phyloP scores from a whole-genome alignment of 2,113 vertebrate genomes.

The Laticauda colubrina region DNA sequence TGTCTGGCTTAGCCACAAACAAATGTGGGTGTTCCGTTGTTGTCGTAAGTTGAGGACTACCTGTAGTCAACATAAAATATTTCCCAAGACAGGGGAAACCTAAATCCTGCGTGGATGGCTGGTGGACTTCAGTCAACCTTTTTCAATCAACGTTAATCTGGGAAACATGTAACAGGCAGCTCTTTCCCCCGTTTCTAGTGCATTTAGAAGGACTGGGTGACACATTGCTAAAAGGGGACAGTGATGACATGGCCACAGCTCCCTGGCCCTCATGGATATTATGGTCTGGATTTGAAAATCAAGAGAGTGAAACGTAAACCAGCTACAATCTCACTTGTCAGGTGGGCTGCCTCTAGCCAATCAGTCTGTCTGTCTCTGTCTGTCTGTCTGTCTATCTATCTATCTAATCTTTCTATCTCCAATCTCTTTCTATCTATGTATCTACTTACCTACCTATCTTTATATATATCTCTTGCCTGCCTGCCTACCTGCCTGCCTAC shows the following conservation, averaged over 20 bases:
- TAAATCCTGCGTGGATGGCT: neutral
- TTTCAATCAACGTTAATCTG: neutral
- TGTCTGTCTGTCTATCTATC: no score
- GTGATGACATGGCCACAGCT: neutral
- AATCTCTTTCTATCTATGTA: no score
- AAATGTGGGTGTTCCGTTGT: no score
- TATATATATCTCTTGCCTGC: no score
- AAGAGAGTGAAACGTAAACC: neutral
- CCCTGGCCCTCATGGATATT: neutral
- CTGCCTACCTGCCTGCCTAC: no score
- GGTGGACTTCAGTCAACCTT: neutral
- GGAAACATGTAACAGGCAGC: neutral
- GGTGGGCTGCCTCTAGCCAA: neutral
- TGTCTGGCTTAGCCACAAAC: no score
- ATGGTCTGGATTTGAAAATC: neutral
- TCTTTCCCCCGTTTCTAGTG: neutral
- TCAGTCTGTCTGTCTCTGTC: neutral
- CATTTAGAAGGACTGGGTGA: neutral
- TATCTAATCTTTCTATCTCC: no score
- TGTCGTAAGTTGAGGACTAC: no score
- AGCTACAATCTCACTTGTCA: neutral
- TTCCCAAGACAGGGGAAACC: neutral
- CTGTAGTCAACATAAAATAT: neutral
- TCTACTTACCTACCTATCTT: no score
- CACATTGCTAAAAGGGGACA: neutral